phyloP scores from a whole-genome alignment of 92 coral and sea anemone species.

The Heteractis magnifica region DNA sequence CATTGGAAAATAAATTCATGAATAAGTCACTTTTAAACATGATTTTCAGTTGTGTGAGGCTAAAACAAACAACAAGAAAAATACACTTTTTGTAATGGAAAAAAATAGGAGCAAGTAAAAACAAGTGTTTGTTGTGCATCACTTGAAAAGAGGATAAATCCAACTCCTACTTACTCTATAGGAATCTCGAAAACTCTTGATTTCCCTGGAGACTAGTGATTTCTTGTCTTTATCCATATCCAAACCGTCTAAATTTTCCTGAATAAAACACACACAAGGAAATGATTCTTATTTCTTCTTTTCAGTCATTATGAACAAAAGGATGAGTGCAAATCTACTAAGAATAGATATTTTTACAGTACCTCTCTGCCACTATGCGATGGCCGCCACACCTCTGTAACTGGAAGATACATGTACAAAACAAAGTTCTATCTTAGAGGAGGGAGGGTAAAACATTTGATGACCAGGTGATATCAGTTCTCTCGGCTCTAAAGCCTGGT shows the following conservation, averaged over 20 bases:
- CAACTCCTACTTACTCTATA: constrained; percentile 65
- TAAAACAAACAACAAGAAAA: neutral
- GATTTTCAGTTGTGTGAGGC: too few relatives aligned
- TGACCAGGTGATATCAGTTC: too few relatives aligned
- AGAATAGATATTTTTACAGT: neutral
- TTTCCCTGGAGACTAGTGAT: constrained; percentile 90
- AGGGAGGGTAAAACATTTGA: neutral
- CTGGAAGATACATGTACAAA: constrained; percentile 24
- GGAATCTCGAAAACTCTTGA: constrained; percentile 85
- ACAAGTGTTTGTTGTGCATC: too few relatives aligned
- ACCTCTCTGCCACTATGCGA: constrained; percentile 98
- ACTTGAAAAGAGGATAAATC: neutral
- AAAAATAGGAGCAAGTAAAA: neutral
- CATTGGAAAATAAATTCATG: too few relatives aligned
- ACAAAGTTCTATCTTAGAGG: neutral
- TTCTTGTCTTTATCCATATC: constrained; percentile 96
- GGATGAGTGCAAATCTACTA: neutral
- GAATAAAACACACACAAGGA: neutral
- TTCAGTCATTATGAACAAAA: too few relatives aligned
- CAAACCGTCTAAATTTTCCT: constrained; percentile 95
- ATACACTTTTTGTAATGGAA: neutral
- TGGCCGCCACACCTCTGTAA: constrained; percentile 54
- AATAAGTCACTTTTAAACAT: too few relatives aligned
- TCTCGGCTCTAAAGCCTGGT: too few relatives aligned
- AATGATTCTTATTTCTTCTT: neutral